A percentile compares a stretch with the other conserved stretches of the same genome.
phyloP scores from a whole-genome alignment of 2,888 invertebrate genomes.

The Tenodera sinensis region DNA sequence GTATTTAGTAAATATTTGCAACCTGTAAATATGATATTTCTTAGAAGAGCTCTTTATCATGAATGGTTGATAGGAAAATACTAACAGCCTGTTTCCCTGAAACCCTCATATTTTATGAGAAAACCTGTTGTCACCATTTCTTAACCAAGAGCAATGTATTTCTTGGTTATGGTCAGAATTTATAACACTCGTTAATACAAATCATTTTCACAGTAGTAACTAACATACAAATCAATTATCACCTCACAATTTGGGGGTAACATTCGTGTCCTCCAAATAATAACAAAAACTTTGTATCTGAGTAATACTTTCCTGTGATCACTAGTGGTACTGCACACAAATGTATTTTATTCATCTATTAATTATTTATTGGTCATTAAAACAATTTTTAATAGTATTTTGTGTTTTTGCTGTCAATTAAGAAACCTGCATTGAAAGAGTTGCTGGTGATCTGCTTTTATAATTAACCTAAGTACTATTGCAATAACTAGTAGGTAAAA shows the following conservation, averaged over 20 bases:
- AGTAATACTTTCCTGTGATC: slow-evolving; percentile 4
- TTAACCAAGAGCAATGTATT: slow-evolving; percentile 26
- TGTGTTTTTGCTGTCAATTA: neutral
- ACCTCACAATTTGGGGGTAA: neutral
- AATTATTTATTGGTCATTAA: neutral
- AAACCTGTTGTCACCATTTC: neutral
- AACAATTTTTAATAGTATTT: neutral
- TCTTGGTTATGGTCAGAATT: slow-evolving; percentile 29
- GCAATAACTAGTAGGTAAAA: slow-evolving; percentile 20
- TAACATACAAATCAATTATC: slow-evolving; percentile 2
- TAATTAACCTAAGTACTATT: slow-evolving; percentile 27
- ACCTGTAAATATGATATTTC: neutral
- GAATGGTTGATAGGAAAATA: neutral
- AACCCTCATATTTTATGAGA: neutral
- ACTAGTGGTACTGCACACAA: neutral
- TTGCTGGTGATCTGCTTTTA: slow-evolving; percentile 21
- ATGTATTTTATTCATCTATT: neutral
- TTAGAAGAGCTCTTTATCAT: neutral
- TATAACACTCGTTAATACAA: neutral
- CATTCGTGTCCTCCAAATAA: neutral
- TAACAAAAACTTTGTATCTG: neutral
- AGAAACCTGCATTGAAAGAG: slow-evolving; percentile 11
- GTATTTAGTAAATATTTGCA: neutral
- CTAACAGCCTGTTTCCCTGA: neutral
- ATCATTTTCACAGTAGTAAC: neutral